Base-by-base conservation (phyloP, 2,797 vertebrate genomes). In the Ara ararauna region DNA sequence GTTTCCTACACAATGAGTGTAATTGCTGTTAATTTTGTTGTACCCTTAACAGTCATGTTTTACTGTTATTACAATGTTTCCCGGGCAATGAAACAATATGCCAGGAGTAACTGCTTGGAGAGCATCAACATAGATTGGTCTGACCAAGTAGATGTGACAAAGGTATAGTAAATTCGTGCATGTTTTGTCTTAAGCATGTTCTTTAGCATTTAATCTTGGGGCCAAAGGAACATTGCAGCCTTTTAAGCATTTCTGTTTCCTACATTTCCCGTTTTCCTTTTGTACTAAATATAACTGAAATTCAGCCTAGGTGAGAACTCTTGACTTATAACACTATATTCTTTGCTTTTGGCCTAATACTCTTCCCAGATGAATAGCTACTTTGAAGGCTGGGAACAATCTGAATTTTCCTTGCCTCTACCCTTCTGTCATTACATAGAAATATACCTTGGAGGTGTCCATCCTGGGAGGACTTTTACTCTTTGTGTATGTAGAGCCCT, bases 31-130 rank as follows among this genome's bases (percentile, higher is more conserved):
- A 99, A 99, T 98, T 99, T 99, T 95, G 95, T 99, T 54, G 72
- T 99, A 84, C 99, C 99, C 29, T 97, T 99, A 77, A 97, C 96
- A 14, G 98, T 99, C 97, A 99, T 99, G 99, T 98, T 99, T 97
- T 99, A 99, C 98, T 99, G 99, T 97, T 99, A 99, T 97, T 99
- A 99, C 97, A 99, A 98, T 30, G 98, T 99, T 90, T 98, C 99
- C 23, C 97, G 82, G 84, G 98, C 98, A 38, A 98, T 99, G 96
- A 98, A 95, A 96, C 94, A 96, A 42, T 99, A 98, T 66, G 96
- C 97, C 82, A 94, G 97, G 65, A 97, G 93, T 93, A 98, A 98
- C 96, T 97, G 97, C 81, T 95, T 99, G 85, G 98, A 98, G 50
- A 97, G 94, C 79, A 77, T 98, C 95, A 98, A 98, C 89, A 85